Evolutionary conservation across 1,140 invertebrate genomes (phyloP).

Genomic region (Pectinophora gossypiella): DNA sequence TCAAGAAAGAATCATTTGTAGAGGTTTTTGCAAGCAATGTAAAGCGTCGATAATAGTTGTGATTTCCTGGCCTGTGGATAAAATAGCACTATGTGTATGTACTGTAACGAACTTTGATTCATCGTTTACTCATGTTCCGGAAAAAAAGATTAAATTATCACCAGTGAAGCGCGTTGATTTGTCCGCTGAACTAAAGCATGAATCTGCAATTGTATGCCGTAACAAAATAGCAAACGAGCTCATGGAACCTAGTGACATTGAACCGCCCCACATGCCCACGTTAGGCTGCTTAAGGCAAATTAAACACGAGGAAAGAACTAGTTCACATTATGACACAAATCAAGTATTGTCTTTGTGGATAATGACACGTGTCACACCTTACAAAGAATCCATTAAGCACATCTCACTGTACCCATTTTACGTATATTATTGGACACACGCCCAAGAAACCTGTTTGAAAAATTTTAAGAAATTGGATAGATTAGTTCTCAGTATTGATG

Average conservation of each 20-base stretch:
- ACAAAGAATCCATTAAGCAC: neutral
- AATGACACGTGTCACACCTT: neutral
- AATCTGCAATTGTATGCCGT: neutral
- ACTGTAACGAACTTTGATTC: neutral
- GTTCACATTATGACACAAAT: neutral
- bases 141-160: slow-evolving; percentile 2
- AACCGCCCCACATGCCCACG: neutral
- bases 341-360: neutral
- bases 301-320: neutral
- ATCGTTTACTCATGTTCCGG: neutral
- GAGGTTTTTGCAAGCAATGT: too few species aligned
- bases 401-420: neutral
- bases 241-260: neutral
- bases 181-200: neutral
- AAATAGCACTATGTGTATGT: too few species aligned
- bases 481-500: neutral
- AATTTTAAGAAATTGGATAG: neutral
- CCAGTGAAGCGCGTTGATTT: neutral
- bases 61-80: too few species aligned
- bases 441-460: neutral
- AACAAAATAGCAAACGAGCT: neutral
- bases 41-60: too few species aligned
- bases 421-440: neutral
- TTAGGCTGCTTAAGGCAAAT: neutral
- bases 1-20: too few species aligned